These are phyloP conservation scores for Vimba vimba DNA, from an alignment of 2,113 vertebrate genomes.

Conservation along the genomic window DNA sequence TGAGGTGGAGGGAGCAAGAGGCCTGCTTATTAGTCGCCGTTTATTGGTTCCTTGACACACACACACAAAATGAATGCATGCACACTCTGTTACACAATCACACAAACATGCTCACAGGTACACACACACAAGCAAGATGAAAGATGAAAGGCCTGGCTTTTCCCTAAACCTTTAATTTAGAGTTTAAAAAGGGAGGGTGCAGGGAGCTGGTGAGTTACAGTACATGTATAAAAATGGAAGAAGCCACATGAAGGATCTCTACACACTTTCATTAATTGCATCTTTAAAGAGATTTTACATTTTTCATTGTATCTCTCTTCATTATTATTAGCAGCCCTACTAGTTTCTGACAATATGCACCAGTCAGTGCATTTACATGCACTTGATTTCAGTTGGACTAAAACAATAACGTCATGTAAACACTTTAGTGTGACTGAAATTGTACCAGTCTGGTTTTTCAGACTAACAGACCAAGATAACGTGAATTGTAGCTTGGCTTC, in stretches of 20 bases:
- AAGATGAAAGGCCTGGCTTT: constrained; percentile 81
- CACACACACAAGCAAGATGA: constrained; percentile 59
- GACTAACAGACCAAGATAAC: too few relatives aligned
- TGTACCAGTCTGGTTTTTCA: too few relatives aligned
- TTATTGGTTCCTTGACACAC: constrained; percentile 62
- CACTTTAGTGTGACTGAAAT: too few relatives aligned
- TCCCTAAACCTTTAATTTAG: constrained; percentile 82
- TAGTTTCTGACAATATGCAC: neutral
- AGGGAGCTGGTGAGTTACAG: constrained; percentile 70
- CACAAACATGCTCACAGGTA: constrained; percentile 54
- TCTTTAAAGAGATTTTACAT: constrained; percentile 35
- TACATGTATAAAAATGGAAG: constrained; percentile 79
- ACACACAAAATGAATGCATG: constrained; percentile 24
- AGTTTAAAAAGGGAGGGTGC: constrained; percentile 78
- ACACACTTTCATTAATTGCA: constrained; percentile 58
- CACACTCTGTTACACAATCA: constrained; percentile 42
- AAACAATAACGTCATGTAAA: neutral
- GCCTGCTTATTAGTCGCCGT: constrained; percentile 51
- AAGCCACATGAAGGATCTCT: constrained; percentile 76
- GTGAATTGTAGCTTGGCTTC: too few relatives aligned
- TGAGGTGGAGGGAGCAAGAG: constrained; percentile 47
- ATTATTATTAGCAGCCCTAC: neutral
- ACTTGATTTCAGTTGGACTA: neutral
- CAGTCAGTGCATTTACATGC: neutral
- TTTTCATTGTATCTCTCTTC: neutral